Percentiles rank a stretch among this genome's conserved stretches.
These are phyloP conservation scores for Heteromormyrus szaboi DNA, from an alignment of 2,797 vertebrate species.

Conservation along the genomic window DNA sequence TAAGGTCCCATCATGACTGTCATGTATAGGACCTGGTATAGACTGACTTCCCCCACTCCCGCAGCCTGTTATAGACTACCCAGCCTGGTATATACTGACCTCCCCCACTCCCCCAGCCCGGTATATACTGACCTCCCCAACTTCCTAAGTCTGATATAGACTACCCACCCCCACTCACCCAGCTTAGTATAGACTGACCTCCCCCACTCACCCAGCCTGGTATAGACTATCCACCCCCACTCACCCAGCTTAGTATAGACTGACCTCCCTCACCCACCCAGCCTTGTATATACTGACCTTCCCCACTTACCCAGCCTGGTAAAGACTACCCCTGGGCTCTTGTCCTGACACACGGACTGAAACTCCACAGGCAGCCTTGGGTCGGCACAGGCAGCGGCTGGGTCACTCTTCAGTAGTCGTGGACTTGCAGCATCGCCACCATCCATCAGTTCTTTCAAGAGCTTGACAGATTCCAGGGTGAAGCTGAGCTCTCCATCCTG, in stretches of 20 bases:
- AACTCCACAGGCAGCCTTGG: constrained; percentile 52
- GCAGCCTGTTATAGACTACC: neutral
- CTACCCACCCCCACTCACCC: neutral
- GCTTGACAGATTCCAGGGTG: constrained; percentile 51
- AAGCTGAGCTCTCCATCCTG: constrained; percentile 53
- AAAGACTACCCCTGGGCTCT: constrained; percentile 35
- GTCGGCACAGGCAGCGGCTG: constrained; percentile 36
- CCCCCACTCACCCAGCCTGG: neutral
- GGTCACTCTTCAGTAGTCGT: constrained; percentile 17
- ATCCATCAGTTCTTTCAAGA: constrained; percentile 51
- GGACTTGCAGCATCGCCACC: constrained; percentile 19
- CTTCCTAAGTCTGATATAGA: neutral
- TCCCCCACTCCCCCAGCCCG: neutral
- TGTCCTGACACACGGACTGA: constrained; percentile 39
- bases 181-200: neutral
- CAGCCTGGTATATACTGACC: neutral
- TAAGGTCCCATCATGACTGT: neutral
- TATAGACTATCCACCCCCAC: neutral
- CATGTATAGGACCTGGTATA: neutral
- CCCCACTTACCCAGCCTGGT: constrained; percentile 45
- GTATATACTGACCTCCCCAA: neutral
- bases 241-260: neutral
- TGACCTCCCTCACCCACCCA: neutral
- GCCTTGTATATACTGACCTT: neutral
- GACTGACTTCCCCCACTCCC: neutral